Percentiles rank a stretch among this genome's conserved stretches.
phyloP scores from a whole-genome alignment of 2,113 vertebrate species.

The Erythrolamprus reginae region DNA sequence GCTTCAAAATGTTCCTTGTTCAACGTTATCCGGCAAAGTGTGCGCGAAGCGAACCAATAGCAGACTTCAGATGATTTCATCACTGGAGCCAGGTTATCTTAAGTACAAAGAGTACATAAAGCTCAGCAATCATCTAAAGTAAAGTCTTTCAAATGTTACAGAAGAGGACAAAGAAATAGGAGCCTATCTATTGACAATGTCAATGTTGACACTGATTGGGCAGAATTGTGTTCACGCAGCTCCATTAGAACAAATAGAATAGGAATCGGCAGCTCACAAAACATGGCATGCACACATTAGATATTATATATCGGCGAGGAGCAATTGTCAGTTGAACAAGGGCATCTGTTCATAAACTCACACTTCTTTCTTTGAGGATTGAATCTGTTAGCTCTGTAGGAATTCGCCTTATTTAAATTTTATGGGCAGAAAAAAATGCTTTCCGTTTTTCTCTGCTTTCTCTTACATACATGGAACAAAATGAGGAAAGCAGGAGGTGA shows the following conservation, averaged over 20 bases:
- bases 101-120: background rate
- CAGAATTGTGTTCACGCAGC: background rate
- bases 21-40: too few relatives aligned
- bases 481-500: background rate
- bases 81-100: background rate
- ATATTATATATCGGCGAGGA: background rate
- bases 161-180: background rate
- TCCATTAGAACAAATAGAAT: background rate
- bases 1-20: too few relatives aligned
- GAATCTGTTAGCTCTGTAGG: background rate
- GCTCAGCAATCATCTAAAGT: background rate
- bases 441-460: constrained; percentile 17
- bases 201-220: background rate
- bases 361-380: background rate
- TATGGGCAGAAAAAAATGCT: constrained; percentile 4
- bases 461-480: background rate
- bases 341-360: background rate
- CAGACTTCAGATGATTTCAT: too few relatives aligned
- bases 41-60: too few relatives aligned
- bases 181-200: background rate
- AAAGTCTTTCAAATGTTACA: background rate
- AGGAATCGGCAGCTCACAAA: background rate
- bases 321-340: background rate
- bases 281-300: background rate
- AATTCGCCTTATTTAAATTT: background rate